Percentiles rank a stretch among this genome's conserved stretches.
phyloP scores from a whole-genome alignment of 2,888 invertebrate genomes.

The Globia sparganii region DNA sequence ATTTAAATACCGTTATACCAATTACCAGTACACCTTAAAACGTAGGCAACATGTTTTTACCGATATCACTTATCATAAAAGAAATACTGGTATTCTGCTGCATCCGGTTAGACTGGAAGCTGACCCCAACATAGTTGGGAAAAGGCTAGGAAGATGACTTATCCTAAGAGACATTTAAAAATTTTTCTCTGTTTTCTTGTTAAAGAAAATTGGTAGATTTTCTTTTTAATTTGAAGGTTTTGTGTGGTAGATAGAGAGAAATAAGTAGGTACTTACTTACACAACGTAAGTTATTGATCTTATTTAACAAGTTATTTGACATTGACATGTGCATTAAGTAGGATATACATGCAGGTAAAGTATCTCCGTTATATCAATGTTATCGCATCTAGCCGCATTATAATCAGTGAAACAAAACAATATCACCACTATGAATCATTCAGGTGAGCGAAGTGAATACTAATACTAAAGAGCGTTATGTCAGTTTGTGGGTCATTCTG shows the following conservation, averaged over 20 bases:
- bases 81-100: too few species aligned
- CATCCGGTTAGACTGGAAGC: too few species aligned
- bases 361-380: too few species aligned
- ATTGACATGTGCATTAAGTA: background rate
- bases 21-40: background rate
- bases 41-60: background rate
- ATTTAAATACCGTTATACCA: background rate
- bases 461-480: slow-evolving; percentile 57
- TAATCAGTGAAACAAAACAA: slow-evolving; percentile 35
- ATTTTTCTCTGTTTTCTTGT: too few species aligned
- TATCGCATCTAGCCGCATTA: slow-evolving; percentile 45
- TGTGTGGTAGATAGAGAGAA: background rate
- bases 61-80: background rate
- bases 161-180: background rate
- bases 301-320: background rate
- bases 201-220: too few species aligned
- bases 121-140: too few species aligned
- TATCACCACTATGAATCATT: slow-evolving; percentile 61
- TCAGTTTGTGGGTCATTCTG: slow-evolving; percentile 63
- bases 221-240: background rate
- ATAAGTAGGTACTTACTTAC: too few species aligned
- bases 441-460: slow-evolving; percentile 61
- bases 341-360: background rate
- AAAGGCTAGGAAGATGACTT: too few species aligned
- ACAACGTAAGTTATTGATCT: background rate